Base-by-base conservation (phyloP, 2,888 invertebrate genomes). In the Imbricaverruca yamaguchii region DNA sequence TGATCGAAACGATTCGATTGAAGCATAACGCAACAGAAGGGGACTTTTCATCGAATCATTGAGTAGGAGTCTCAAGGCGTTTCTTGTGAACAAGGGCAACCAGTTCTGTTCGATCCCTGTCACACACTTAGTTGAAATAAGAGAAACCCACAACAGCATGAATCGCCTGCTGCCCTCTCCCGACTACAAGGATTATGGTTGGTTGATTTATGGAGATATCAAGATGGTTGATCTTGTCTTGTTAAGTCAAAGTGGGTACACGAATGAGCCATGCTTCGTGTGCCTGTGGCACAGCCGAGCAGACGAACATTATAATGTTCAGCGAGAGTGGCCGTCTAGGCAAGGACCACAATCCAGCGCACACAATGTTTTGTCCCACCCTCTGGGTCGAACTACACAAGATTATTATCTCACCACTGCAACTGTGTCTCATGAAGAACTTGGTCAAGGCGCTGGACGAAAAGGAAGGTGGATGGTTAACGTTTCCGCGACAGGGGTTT, bases 211-310 rank as follows among this genome's bases (percentile, higher is more conserved):
- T 59, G 59, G 59, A 59, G 59, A 59, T 15, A 9, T 23, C 78
- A 81, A 81, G 79, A 77, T 80, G 8, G 81, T 81, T 57, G 55
- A 57, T n/a, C 59, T 81, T 11, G 55, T 80, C 69, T 25, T 81
- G 15, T 80, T 80, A 79, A 56, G 57, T 55, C 81, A 80, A 80
- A 55, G 80, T 53, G 80, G 80, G 67, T 81, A 81, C 81, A 81
- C 39, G 56, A 81, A 81, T 55, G 80, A 80, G 56, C 81, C 81
- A 81, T 81, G 81, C 80, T 81, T 63, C 67, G 59, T 80, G 56
- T 81, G 80, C 65, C 39, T 61, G 80, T 81, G 80, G 81, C 12
- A 81, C 63, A 81, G 80, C 80, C 80, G 55, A 55, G 80, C 79
- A 55, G 80, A 80, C 56, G 80, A 79, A 55, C 79, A 81, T 39